These are phyloP conservation scores for Pseudopipra pipra DNA, from an alignment of 2,113 vertebrate species.

Conservation along the genomic window DNA sequence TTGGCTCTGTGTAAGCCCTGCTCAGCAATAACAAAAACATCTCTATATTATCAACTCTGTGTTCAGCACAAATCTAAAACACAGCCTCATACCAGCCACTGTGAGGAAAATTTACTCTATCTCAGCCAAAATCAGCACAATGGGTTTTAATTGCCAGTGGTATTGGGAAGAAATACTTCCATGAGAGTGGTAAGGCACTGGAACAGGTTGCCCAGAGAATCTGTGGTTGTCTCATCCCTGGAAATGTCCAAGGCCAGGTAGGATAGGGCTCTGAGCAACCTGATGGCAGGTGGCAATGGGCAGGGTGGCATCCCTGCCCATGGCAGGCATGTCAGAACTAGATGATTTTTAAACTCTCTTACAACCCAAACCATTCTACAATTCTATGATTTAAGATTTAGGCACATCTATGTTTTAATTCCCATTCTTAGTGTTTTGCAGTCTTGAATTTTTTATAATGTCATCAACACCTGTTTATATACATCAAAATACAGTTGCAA, in stretches of 20 bases:
- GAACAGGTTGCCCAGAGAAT: not conserved
- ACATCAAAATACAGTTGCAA: not conserved
- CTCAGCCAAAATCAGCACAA: not conserved
- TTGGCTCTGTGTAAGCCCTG: not conserved
- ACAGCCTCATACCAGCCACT: not conserved
- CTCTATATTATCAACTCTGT: not conserved
- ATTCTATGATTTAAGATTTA: not conserved
- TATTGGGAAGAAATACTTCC: not conserved
- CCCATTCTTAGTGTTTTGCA: not conserved
- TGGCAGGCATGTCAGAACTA: not conserved
- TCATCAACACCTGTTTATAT: not conserved
- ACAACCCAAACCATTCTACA: not conserved
- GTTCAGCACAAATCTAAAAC: not conserved
- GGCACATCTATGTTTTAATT: not conserved
- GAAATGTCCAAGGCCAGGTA: not conserved
- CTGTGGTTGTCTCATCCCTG: not conserved
- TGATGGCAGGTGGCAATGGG: not conserved
- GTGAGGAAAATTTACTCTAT: not conserved
- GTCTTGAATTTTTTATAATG: not conserved
- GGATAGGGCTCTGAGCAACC: not conserved
- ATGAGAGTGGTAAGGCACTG: not conserved
- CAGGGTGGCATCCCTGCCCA: not conserved
- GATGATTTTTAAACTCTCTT: not conserved
- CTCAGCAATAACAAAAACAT: not conserved
- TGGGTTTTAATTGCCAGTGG: not conserved